Percentiles rank a stretch among this genome's conserved stretches.
phyloP scores from a whole-genome alignment of 2,797 vertebrate species.

The Anguilla pacifica region DNA sequence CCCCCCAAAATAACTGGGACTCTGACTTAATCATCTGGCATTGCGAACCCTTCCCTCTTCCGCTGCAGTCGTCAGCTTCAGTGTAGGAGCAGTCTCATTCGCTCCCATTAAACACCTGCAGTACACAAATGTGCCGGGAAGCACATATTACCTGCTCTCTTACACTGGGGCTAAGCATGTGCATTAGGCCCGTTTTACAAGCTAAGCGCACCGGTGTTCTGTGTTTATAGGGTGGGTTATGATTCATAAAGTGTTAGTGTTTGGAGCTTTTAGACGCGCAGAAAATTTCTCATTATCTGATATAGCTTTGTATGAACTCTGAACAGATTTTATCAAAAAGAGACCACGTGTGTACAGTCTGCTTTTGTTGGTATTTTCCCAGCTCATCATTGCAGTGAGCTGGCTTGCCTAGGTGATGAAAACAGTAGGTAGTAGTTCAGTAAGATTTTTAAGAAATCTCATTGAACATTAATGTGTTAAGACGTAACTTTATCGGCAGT shows the following conservation, averaged over 20 bases:
- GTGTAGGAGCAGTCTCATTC: background rate
- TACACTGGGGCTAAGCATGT: background rate
- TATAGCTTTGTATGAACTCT: background rate
- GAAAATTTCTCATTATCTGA: background rate
- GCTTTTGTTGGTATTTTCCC: background rate
- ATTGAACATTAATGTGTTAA: background rate
- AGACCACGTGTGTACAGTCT: background rate
- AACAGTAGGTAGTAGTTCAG: background rate
- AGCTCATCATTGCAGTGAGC: background rate
- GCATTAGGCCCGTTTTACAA: background rate
- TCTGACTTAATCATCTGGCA: slow-evolving; percentile 19
- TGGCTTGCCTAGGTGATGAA: background rate
- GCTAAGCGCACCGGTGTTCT: background rate
- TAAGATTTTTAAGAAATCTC: background rate
- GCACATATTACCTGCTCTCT: background rate
- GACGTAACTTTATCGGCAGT: background rate
- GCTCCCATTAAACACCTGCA: background rate
- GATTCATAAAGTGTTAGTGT: background rate
- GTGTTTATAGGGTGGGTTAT: background rate
- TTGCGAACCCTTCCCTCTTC: background rate
- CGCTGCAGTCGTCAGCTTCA: background rate
- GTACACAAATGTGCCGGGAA: background rate
- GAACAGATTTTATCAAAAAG: background rate
- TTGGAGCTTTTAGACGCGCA: background rate
- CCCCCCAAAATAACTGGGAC: slow-evolving; percentile 15